These are phyloP conservation scores for Chionomys nivalis DNA, from an alignment of 2,113 vertebrate species.

Conservation along the genomic window DNA sequence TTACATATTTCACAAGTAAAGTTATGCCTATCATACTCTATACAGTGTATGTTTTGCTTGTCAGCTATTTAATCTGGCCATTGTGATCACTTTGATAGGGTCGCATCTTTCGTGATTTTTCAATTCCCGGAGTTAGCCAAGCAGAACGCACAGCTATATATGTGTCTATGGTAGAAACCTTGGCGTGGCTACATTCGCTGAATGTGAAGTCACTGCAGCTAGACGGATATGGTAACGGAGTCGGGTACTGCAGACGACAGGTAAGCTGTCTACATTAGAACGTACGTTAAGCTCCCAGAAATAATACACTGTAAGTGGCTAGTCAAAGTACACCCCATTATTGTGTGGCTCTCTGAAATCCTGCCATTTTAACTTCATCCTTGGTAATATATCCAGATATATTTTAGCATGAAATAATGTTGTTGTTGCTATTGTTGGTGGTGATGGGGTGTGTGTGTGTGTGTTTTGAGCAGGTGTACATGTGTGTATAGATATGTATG, in stretches of 20 bases:
- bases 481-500: neutral
- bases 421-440: neutral
- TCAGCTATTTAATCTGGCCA: neutral
- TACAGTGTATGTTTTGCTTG: neutral
- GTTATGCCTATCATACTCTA: neutral
- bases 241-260: conserved; percentile 94
- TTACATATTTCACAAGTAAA: conserved; percentile 13
- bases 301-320: neutral
- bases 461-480: neutral
- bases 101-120: conserved; percentile 91
- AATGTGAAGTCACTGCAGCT: conserved; percentile 87
- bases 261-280: conserved; percentile 77
- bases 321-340: conserved; percentile 7
- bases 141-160: conserved; percentile 93
- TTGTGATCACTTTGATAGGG: conserved; percentile 85
- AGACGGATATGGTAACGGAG: conserved; percentile 89
- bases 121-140: conserved; percentile 87
- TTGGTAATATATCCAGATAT: neutral
- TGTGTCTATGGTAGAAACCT: conserved; percentile 89
- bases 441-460: neutral
- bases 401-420: conserved; percentile 45
- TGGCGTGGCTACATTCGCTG: conserved; percentile 92
- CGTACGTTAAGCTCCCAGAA: neutral
- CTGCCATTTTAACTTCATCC: conserved; percentile 25
- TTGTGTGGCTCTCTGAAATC: conserved; percentile 34